phyloP scores from a whole-genome alignment of 2,113 vertebrate genomes.

The Macrotis lagotis region DNA sequence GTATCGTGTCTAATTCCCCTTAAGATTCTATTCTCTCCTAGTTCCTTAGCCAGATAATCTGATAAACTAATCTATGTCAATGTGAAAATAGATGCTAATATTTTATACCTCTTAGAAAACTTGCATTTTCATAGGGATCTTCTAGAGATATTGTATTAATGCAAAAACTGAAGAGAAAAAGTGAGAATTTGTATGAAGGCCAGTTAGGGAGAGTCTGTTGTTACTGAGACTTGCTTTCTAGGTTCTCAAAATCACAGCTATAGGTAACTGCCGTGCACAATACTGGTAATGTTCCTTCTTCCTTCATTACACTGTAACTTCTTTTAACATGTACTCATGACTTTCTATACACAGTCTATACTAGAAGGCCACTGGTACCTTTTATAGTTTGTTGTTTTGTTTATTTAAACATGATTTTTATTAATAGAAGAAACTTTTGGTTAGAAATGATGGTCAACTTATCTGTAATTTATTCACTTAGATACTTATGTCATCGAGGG shows the following conservation, averaged over 20 bases:
- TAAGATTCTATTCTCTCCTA: background rate
- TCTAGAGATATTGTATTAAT: background rate
- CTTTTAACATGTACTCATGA: background rate
- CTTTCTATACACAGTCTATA: background rate
- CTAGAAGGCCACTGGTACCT: background rate
- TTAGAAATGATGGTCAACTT: background rate
- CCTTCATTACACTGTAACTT: background rate
- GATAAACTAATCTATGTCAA: background rate
- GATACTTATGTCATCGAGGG: background rate
- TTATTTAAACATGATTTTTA: background rate
- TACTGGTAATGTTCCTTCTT: background rate
- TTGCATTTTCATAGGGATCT: background rate
- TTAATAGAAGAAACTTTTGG: background rate
- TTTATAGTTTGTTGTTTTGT: background rate
- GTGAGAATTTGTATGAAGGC: background rate
- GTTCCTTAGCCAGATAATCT: background rate
- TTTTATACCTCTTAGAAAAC: background rate
- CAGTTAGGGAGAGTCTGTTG: background rate
- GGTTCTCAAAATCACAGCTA: background rate
- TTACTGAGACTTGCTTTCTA: background rate
- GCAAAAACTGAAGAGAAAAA: background rate
- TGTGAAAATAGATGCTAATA: background rate
- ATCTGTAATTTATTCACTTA: background rate
- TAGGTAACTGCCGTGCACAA: slow-evolving; percentile 9
- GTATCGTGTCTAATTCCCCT: background rate